Evolutionary conservation across 2,797 vertebrate genomes (phyloP), one percentile per base, ranked within the genome.

Genomic region (Coracias cyanogaster): DNA sequence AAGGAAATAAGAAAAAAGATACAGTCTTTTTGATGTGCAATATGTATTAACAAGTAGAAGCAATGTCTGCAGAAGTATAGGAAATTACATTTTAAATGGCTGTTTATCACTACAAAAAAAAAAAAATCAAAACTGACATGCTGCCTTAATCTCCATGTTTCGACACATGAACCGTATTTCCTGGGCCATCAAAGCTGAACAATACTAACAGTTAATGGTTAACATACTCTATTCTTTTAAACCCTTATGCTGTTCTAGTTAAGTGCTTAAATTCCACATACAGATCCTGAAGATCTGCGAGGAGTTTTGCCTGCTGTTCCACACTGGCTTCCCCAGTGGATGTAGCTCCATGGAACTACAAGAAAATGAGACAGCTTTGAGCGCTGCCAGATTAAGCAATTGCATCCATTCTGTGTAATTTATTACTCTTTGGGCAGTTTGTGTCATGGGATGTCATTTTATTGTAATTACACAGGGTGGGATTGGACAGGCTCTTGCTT

Each of bases 361-460:
- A 58, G 67, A 82, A 86, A 70, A 80, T 33, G 49, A 89, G 81
- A 43, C 35, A 89, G 60, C 31, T 84, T 82, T 85, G 41, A 61
- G 25, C 93, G 88, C 88, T 93, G 93, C 61, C 90, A 94, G 83
- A 95, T 95, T 90, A 94, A 96, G 83, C 87, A 95, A 97, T 16
- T 92, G 90, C 74, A 96, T 90, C 71, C 78, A 95, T 54, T 54
- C 60, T 57, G 39, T 41, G 24, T 54, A 89, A 93, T 95, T 90
- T 89, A 96, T 94, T 82, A 86, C 52, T 35, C 88, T 90, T 82
- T 49, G 92, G 92, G 71, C 93, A 92, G 88, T 65, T 87, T 71
- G 78, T 96, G 82, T 97, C 94, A 94, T 65, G 88, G 88, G 74
- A 93, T 94, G 83, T 94, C 88, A 89, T 95, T 95, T 88, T 69